Evolutionary conservation across 1,140 invertebrate species (phyloP).

Genomic region (Drosophila auraria): DNA sequence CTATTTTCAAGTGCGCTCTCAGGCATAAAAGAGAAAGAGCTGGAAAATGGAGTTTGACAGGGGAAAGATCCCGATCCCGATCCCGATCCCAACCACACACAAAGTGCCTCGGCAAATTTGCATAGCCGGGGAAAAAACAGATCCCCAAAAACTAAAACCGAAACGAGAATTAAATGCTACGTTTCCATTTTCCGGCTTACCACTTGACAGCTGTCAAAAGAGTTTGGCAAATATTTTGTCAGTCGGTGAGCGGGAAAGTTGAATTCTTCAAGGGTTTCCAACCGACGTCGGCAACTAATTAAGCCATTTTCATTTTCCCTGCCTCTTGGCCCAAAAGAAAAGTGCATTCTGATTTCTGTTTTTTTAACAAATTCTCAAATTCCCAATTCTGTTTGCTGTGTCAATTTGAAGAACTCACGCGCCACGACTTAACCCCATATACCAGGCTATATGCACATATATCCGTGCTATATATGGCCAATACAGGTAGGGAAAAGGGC

Average conservation of each 20-base stretch:
- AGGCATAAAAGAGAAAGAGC: conserved; percentile 21
- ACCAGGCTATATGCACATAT: conserved; percentile 11
- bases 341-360: conserved; percentile 64
- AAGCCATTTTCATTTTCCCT: conserved; percentile 58
- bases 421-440: conserved; percentile 71
- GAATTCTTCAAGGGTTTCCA: conserved; percentile 20
- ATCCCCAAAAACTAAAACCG: conserved; percentile 48
- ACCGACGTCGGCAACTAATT: conserved; percentile 54
- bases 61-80: conserved; percentile 6
- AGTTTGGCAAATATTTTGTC: conserved; percentile 77
- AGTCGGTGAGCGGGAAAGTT: conserved; percentile 34
- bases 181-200: conserved; percentile 60
- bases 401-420: conserved; percentile 69
- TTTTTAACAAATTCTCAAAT: conserved; percentile 74
- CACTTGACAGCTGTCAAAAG: conserved; percentile 82
- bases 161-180: conserved; percentile 61
- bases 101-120: conserved; percentile 73
- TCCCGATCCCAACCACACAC: conserved; percentile 46
- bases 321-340: conserved; percentile 33
- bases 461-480: conserved; percentile 29
- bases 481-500: conserved; percentile 36
- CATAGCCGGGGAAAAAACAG: conserved; percentile 41
- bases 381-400: conserved; percentile 55
- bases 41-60: conserved; percentile 37
- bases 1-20: conserved; percentile 36